phyloP scores from a whole-genome alignment of 2,113 vertebrate species.

The Apus apus region DNA sequence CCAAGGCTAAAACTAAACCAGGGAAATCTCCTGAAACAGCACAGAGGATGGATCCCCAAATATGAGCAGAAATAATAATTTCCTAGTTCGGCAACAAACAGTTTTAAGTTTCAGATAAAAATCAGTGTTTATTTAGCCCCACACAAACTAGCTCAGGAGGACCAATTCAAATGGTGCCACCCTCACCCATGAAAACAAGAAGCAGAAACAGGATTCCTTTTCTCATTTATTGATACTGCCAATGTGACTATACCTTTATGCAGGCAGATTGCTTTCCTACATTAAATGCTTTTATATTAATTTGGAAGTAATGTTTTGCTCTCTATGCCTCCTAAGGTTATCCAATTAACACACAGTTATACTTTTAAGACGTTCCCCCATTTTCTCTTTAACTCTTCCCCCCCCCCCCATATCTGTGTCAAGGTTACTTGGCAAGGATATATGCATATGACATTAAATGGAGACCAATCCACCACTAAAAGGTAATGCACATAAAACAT shows the following conservation, averaged over 20 bases:
- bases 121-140: not conserved
- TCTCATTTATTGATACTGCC: constrained; percentile 91
- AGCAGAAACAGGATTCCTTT: constrained; percentile 32
- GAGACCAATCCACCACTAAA: constrained; percentile 90
- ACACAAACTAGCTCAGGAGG: not conserved
- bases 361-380: constrained; percentile 6
- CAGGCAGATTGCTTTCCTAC: constrained; percentile 80
- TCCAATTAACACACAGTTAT: constrained; percentile 31
- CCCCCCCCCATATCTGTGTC: constrained; percentile 80
- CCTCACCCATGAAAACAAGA: not conserved
- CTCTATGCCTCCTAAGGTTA: constrained; percentile 66
- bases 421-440: constrained; percentile 92
- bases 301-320: constrained; percentile 72
- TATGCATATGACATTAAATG: constrained; percentile 94
- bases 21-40: not conserved
- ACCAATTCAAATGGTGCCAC: not conserved
- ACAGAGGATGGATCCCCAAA: not conserved
- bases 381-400: constrained; percentile 4
- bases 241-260: constrained; percentile 88
- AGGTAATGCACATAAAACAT: constrained; percentile 93
- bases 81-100: not conserved
- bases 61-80: not conserved
- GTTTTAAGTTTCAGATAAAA: not conserved
- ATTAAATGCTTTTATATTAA: constrained; percentile 72
- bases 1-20: not conserved